phyloP scores from a whole-genome alignment of 2,888 invertebrate genomes.

The Agrochola macilenta region DNA sequence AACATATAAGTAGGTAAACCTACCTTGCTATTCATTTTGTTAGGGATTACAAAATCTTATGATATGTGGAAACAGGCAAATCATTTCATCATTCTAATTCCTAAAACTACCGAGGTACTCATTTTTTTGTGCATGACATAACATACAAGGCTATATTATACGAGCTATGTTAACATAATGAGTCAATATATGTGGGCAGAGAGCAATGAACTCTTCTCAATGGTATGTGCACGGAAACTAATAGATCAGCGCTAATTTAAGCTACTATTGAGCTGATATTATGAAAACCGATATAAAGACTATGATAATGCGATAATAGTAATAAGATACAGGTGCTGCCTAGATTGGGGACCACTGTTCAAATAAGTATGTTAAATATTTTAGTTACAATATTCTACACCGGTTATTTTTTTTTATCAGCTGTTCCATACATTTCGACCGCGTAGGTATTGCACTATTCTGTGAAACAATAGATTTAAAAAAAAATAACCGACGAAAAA shows the following conservation, averaged over 20 bases:
- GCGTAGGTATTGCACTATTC: too few species aligned
- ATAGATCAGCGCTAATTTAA: constrained; percentile 4
- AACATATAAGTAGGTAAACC: background rate
- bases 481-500: too few species aligned
- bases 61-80: background rate
- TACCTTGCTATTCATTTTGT: background rate
- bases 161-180: constrained; percentile 46
- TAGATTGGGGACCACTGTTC: too few species aligned
- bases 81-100: constrained; percentile 3
- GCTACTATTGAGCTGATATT: background rate
- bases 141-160: constrained; percentile 27
- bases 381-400: too few species aligned
- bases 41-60: constrained; percentile 14
- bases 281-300: background rate
- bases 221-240: background rate
- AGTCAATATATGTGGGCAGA: constrained; percentile 55
- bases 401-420: too few species aligned
- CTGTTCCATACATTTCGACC: too few species aligned
- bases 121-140: constrained; percentile 27
- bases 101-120: background rate
- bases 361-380: too few species aligned
- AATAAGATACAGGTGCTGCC: too few species aligned
- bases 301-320: background rate
- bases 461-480: too few species aligned
- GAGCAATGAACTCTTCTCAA: constrained; percentile 40